A percentile compares a stretch with the other conserved stretches of the same genome.
These are phyloP conservation scores for Chrysomallon squamiferum DNA, from an alignment of 1,140 invertebrate genomes.

Conservation along the genomic window DNA sequence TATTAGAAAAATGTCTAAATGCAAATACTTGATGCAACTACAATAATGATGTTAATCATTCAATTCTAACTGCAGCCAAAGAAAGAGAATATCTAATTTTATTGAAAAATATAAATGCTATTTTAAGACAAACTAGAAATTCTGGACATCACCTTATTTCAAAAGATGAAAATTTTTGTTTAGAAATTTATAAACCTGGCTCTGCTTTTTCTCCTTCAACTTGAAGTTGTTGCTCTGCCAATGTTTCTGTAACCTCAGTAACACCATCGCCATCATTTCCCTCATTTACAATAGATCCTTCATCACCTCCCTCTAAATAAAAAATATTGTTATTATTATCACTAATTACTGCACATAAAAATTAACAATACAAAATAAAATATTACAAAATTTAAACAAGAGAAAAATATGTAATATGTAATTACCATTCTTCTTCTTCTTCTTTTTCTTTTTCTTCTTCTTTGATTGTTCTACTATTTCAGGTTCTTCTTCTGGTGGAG, in stretches of 20 bases:
- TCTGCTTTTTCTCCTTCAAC: constrained; percentile 25
- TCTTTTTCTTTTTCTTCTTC: constrained; percentile 65
- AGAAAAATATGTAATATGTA: too few species aligned
- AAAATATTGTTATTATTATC: too few species aligned
- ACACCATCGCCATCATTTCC: constrained; percentile 32
- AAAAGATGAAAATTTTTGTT: too few species aligned
- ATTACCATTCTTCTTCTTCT: constrained; percentile 64
- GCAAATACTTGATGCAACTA: too few species aligned
- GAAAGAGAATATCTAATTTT: too few species aligned
- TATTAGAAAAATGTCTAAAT: too few species aligned
- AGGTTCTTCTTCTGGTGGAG: neutral
- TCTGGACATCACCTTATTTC: too few species aligned
- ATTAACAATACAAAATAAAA: constrained; percentile 4
- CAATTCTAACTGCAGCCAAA: too few species aligned
- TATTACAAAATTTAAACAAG: neutral
- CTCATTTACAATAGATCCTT: constrained; percentile 23
- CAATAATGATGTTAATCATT: too few species aligned
- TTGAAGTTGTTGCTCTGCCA: constrained; percentile 35
- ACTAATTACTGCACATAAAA: too few species aligned
- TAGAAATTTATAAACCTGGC: neutral
- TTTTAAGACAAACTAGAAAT: too few species aligned
- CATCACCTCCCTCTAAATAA: constrained; percentile 10
- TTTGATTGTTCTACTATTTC: constrained; percentile 44
- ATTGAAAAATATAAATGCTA: too few species aligned
- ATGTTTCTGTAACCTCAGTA: constrained; percentile 32